phyloP scores from a whole-genome alignment of 2,888 invertebrate species.

The Agriotes lineatus region DNA sequence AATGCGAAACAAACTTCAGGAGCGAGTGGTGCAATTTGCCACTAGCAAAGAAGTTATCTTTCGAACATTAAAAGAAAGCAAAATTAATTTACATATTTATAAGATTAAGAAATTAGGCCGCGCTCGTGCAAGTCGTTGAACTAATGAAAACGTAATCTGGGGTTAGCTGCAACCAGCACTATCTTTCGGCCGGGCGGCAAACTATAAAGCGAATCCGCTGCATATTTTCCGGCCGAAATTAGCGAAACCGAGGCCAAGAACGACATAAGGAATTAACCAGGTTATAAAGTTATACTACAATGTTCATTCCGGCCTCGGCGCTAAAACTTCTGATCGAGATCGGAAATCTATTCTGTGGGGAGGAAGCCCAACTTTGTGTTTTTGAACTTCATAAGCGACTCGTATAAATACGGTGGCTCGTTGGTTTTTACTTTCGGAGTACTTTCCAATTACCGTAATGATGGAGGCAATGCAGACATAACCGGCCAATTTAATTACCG shows the following conservation, averaged over 20 bases:
- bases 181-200: background rate
- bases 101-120: constrained; percentile 13
- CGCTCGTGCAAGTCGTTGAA: constrained; percentile 14
- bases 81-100: constrained; percentile 19
- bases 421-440: constrained; percentile 4
- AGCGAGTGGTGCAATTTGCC: constrained; percentile 4
- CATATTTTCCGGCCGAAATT: background rate
- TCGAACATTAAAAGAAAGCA: constrained; percentile 17
- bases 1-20: too few species aligned
- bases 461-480: constrained; percentile 2
- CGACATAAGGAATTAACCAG: constrained; percentile 13
- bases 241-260: background rate
- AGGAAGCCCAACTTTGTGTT: constrained; percentile 6
- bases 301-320: constrained; percentile 16
- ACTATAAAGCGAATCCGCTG: background rate
- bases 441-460: constrained; percentile 17
- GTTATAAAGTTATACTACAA: constrained; percentile 16
- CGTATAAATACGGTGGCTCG: constrained; percentile 16
- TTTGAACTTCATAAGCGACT: constrained; percentile 20
- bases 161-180: constrained; percentile 4
- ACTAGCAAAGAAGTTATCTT: constrained; percentile 13
- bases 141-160: background rate
- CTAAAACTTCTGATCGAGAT: constrained; percentile 18
- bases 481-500: constrained; percentile 7
- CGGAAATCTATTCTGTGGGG: constrained; percentile 15